These are phyloP conservation scores for Rutpela maculata DNA, from an alignment of 2,888 invertebrate genomes.

Conservation along the genomic window DNA sequence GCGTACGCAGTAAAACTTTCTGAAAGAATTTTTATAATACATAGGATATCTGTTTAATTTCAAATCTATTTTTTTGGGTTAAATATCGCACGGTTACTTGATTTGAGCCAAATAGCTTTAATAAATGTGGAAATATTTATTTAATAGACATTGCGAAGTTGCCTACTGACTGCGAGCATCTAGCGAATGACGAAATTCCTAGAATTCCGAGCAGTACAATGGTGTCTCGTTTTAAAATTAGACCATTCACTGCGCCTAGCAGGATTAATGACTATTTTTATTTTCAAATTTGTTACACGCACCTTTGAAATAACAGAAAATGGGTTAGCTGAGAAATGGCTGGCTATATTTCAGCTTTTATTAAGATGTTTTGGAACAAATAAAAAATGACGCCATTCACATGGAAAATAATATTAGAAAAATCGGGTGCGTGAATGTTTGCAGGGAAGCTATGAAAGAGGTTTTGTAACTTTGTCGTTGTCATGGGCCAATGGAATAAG, in stretches of 20 bases:
- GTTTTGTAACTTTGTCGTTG: neutral
- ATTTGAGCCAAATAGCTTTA: neutral
- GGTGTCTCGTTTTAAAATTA: constrained; percentile 28
- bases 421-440: neutral
- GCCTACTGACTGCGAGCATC: neutral
- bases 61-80: neutral
- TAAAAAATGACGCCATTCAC: neutral
- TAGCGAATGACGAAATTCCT: neutral
- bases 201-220: constrained; percentile 23
- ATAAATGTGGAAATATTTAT: constrained; percentile 4
- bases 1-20: neutral
- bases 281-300: constrained; percentile 4
- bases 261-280: constrained; percentile 22
- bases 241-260: neutral
- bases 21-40: neutral
- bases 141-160: constrained; percentile 7
- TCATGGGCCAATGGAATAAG: too few relatives aligned
- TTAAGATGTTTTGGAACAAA: neutral
- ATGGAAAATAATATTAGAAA: neutral
- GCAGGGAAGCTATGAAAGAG: neutral
- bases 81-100: neutral
- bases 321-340: neutral
- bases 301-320: constrained; percentile 4
- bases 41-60: neutral
- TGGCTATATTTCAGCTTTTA: neutral